phyloP scores from a whole-genome alignment of 2,113 vertebrate genomes.

The Phalacrocorax aristotelis region DNA sequence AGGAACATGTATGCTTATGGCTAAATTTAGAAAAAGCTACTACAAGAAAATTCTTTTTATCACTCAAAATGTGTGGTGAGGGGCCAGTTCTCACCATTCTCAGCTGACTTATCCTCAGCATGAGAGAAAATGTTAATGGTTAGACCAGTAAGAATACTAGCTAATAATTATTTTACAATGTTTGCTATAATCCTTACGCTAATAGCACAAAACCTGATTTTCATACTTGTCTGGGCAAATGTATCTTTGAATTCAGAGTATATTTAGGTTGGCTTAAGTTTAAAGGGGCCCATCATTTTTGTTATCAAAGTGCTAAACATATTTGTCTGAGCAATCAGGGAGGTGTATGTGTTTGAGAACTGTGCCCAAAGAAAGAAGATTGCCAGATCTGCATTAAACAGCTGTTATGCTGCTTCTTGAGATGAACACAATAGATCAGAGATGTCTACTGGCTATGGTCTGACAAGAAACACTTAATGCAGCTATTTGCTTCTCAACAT shows the following conservation, averaged over 20 bases:
- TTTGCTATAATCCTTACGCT: neutral
- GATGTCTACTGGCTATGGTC: neutral
- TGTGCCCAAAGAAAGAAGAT: neutral
- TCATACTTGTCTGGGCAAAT: neutral
- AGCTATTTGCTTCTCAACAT: neutral
- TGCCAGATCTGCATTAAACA: neutral
- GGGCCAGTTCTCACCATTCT: neutral
- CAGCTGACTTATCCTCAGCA: neutral
- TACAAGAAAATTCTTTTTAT: neutral
- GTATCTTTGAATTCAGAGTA: neutral
- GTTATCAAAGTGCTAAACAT: neutral
- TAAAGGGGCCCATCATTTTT: slow-evolving; percentile 6
- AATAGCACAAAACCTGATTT: neutral
- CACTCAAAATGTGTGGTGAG: neutral
- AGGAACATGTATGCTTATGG: neutral
- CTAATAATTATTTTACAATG: neutral
- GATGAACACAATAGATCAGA: neutral
- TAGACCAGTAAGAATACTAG: neutral
- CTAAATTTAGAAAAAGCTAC: neutral
- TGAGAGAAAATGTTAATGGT: neutral
- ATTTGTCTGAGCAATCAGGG: slow-evolving; percentile 25
- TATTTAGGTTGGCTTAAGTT: slow-evolving; percentile 27
- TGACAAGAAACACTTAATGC: neutral
- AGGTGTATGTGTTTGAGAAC: neutral
- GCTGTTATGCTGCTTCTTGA: neutral